Percentiles rank a stretch among this genome's conserved stretches.
These are phyloP conservation scores for Salvelinus sp. DNA, from an alignment of 2,113 vertebrate species.

Conservation along the genomic window DNA sequence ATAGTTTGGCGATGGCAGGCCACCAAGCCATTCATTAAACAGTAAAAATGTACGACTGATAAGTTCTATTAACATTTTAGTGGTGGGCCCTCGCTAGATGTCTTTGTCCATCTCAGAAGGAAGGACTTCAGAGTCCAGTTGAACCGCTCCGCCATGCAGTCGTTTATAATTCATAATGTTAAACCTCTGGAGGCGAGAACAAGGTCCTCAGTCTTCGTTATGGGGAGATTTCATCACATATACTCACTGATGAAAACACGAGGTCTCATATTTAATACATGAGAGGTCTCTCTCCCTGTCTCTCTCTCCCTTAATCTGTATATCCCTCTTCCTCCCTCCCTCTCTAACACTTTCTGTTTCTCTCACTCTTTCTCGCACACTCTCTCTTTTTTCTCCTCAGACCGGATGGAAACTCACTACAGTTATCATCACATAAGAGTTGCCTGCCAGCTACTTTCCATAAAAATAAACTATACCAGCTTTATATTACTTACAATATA, in stretches of 20 bases:
- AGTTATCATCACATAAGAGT: slow-evolving; percentile 31
- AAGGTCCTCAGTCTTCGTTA: slow-evolving; percentile 74
- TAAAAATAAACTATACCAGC: background rate
- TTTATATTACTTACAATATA: slow-evolving; percentile 23
- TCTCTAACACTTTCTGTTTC: too few relatives aligned
- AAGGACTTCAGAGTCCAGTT: slow-evolving; percentile 47
- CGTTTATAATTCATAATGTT: slow-evolving; percentile 67
- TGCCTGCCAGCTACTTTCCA: background rate
- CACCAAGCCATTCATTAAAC: slow-evolving; percentile 76
- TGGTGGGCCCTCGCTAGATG: slow-evolving; percentile 56
- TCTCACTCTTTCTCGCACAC: too few relatives aligned
- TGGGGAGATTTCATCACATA: slow-evolving; percentile 60
- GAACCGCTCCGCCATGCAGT: slow-evolving; percentile 41
- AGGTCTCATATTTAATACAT: slow-evolving; percentile 65
- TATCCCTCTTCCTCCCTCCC: background rate
- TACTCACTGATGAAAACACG: slow-evolving; percentile 58
- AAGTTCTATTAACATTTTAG: slow-evolving; percentile 61
- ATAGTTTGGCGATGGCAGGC: slow-evolving; percentile 72
- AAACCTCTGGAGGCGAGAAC: slow-evolving; percentile 66
- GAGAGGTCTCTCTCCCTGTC: slow-evolving; percentile 38
- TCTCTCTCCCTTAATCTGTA: background rate
- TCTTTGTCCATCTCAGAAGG: slow-evolving; percentile 65
- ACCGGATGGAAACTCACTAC: slow-evolving; percentile 15
- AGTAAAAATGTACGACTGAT: slow-evolving; percentile 55
- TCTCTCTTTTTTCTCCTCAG: background rate